Evolutionary conservation across 2,797 vertebrate genomes (phyloP).

Genomic region (Potorous gilbertii): DNA sequence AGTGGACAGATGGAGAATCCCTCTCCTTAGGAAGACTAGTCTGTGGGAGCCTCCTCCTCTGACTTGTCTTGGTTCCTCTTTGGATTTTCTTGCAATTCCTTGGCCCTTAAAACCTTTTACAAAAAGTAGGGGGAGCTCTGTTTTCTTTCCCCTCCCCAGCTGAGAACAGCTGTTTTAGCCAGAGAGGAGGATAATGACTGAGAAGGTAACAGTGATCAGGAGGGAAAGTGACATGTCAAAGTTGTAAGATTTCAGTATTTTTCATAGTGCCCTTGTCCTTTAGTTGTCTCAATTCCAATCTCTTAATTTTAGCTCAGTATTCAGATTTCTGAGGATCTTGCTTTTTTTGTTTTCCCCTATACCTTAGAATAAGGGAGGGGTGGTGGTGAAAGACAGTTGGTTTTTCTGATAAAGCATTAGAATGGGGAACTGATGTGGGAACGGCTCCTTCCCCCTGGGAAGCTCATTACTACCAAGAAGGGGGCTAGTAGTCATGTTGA

Average conservation of each 20-base stretch:
- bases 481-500: background rate
- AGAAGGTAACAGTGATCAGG: background rate
- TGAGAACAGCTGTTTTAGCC: background rate
- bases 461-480: background rate
- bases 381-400: background rate
- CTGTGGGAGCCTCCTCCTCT: background rate
- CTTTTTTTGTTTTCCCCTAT: background rate
- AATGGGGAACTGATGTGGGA: background rate
- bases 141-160: background rate
- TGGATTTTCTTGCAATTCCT: conserved; percentile 38
- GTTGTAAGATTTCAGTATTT: conserved; percentile 32
- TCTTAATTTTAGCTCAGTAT: background rate
- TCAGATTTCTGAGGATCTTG: background rate
- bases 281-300: background rate
- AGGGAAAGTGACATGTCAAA: conserved; percentile 5
- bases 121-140: background rate
- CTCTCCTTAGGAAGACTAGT: background rate
- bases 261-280: conserved; percentile 20
- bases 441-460: background rate
- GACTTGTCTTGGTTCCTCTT: conserved; percentile 32
- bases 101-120: conserved; percentile 31
- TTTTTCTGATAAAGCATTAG: background rate
- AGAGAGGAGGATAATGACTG: background rate
- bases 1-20: background rate
- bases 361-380: background rate